Percentiles rank a stretch among this genome's conserved stretches.
Evolutionary conservation across 2,888 invertebrate species (phyloP).

Genomic region (Clusia tigrina): DNA sequence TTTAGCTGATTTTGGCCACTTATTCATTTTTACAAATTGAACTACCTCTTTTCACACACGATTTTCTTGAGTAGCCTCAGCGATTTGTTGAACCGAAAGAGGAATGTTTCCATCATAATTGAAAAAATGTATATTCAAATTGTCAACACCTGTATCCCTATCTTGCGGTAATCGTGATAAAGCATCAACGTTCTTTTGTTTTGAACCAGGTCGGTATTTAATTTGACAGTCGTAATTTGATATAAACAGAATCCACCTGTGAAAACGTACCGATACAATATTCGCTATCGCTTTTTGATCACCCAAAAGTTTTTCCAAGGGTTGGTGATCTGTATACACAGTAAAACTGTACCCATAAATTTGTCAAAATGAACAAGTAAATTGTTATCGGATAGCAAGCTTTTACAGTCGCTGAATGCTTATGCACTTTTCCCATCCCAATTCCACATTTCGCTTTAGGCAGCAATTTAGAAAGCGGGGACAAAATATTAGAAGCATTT

Average conservation of each 20-base stretch:
- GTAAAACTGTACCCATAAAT: conserved; percentile 23
- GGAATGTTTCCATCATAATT: conserved; percentile 10
- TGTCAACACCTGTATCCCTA: neutral
- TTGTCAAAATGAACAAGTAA: no score
- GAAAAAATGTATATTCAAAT: conserved; percentile 23
- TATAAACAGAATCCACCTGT: conserved; percentile 29
- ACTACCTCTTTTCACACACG: no score
- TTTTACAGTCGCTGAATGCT: no score
- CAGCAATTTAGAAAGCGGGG: no score
- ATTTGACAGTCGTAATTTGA: conserved; percentile 29
- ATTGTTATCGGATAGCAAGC: no score
- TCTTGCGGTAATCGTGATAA: conserved; percentile 26
- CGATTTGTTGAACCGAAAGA: neutral
- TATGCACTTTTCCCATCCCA: no score
- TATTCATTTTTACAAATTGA: no score
- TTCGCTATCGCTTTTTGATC: conserved; percentile 28
- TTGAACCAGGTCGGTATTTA: conserved; percentile 20
- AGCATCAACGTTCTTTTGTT: conserved; percentile 28
- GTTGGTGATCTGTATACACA: conserved; percentile 28
- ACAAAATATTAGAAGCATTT: no score
- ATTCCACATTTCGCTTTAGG: no score
- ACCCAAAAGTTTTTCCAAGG: conserved; percentile 27
- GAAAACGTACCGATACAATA: conserved; percentile 27
- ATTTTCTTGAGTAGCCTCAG: neutral
- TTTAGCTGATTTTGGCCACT: neutral